Base-by-base conservation (phyloP, 2,797 vertebrate genomes). In the Pipistrellus pygmaeus region DNA sequence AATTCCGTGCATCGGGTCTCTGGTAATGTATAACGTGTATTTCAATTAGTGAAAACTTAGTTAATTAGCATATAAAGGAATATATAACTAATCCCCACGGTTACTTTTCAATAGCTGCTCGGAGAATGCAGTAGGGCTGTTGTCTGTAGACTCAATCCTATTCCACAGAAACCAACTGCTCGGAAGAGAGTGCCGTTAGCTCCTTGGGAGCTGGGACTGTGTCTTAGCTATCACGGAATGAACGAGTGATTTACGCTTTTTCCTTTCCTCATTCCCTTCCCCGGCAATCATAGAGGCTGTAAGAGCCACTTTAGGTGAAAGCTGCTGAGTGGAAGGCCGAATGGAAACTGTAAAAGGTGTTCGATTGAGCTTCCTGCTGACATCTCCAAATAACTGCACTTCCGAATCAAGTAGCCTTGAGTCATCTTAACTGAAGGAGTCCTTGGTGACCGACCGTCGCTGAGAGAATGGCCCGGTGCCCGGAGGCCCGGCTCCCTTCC, bases 301-400 rank as follows among this genome's bases (percentile, higher is more conserved):
- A 90, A 80, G 4, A 93, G 95, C 11, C 93, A 96, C 94, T 92
- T 97, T 80, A 96, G 93, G 94, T 20, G 94, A n/a, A 88, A 88
- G 96, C 94, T 96, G 62, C 85, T 97, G 85, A 83, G 78, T 72
- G 44, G 38, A 82, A 91, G 88, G 86, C 93, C 0, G 81, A 85
- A 75, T 96, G 94, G 87, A 97, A 97, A 95, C 93, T 80, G 96
- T 87, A 91, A 93, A 93, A 97, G 95, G 93, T 95, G 94, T 90
- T 96, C 93, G 95, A 97, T 83, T 96, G 96, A 89, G 82, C 57
- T 96, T 92, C 93, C 93, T 78, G 94, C 93, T 94, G 95, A 98
- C 95, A 92, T 95, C 95, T 96, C 96, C 88, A 96, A 91, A 94
- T 86, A 97, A 97, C 93, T 0, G 93, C 46, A 32, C 41, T 35